Evolutionary conservation across 2,113 vertebrate species (phyloP), one percentile per base, ranked within the genome.

Genomic region (Siniperca knerii): DNA sequence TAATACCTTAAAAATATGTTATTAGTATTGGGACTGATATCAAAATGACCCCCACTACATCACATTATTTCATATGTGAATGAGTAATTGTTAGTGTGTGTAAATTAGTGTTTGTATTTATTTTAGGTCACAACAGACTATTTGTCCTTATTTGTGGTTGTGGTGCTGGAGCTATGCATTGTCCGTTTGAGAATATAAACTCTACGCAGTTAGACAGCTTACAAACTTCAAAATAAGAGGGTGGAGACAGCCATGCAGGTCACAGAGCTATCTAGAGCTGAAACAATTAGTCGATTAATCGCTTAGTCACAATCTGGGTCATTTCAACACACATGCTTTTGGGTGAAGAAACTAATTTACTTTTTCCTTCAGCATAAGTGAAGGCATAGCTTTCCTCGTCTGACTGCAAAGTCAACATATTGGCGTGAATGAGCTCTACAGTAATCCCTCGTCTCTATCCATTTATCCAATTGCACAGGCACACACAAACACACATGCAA

Each of bases 361-460:
- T 54, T 83, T 60, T 35, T 33, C 62, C 73, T 54, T 18, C 13
- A 75, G 44, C 48, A 44, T 33, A 69, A 66, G 33, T 35, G 42
- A 75, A 50, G 54, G 21, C 60, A 42, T 18, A 18, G 18, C 46
- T 79, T 76, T 69, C 23, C 20, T 72, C 52, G 62, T 77, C 42
- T 13, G 67, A 73, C 60, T 66, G 52, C 3, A 11, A 72, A 78
- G 65, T 69, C 67, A n/a, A 50, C 73, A 64, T 29, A 72, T 80
- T 23, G 18, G 23, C 44, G 58, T 54, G 79, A 85, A 79, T 72
- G 61, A 83, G 67, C 76, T 79, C 77, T 35, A 48, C 23, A 25
- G 57, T 89, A 90, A 91, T 87, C 86, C 77, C 62, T 84, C 29
- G 29, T 71, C 78, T 77, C 72, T 67, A 84, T 86, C 69, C 81